Conservation (phyloP, 92 coral and sea anemone genomes). For the Epizoanthus illoricatus region DNA sequence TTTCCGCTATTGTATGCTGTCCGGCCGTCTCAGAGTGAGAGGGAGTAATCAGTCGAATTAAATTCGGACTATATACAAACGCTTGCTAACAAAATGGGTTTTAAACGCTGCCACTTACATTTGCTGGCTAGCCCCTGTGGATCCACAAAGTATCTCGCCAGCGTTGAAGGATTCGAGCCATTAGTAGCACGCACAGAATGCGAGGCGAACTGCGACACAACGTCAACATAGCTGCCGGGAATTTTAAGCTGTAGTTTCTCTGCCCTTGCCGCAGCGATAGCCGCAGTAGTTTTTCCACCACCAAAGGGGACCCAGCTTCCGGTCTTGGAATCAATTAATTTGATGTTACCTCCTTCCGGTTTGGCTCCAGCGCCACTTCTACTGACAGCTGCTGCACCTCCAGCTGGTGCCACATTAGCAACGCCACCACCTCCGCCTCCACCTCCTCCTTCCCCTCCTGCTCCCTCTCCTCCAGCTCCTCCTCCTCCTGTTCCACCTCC, state of each 20-base stretch:
- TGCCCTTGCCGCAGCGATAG: not conserved
- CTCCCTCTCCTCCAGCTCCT: not conserved
- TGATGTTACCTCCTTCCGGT: not conserved
- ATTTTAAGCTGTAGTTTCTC: conserved; percentile 10
- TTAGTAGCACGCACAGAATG: conserved; percentile 27
- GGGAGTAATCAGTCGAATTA: no score
- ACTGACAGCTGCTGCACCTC: not conserved
- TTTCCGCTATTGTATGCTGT: no score
- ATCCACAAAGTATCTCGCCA: conserved; percentile 39
- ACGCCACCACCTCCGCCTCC: no score
- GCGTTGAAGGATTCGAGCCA: conserved; percentile 27
- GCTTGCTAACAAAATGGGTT: no score
- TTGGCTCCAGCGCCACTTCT: not conserved
- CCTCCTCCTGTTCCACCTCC: not conserved
- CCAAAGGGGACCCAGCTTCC: not conserved
- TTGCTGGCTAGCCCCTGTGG: conserved; percentile 25
- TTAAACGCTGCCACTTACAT: conserved; percentile 1
- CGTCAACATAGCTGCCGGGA: conserved; percentile 12
- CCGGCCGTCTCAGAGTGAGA: no score
- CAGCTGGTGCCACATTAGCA: not conserved
- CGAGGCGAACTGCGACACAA: conserved; percentile 22
- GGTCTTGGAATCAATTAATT: not conserved
- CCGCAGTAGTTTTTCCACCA: no score
- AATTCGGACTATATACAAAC: no score
- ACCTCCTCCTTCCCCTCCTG: not conserved